These are phyloP conservation scores for Corythaixoides concolor DNA, from an alignment of 2,113 vertebrate species.

Conservation along the genomic window DNA sequence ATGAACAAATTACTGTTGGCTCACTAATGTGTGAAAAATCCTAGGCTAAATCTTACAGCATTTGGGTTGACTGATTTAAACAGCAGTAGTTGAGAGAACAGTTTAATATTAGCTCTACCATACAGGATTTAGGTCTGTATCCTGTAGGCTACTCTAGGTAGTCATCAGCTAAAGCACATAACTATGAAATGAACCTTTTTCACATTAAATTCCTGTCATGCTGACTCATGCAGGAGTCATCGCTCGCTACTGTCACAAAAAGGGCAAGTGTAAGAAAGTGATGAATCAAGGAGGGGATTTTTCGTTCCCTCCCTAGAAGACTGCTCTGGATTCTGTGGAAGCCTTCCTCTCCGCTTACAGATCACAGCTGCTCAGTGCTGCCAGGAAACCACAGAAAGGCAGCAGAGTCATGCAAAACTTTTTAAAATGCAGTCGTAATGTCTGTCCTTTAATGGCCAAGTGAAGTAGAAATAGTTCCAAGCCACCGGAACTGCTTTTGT, in stretches of 20 bases:
- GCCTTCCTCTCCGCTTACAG: background rate
- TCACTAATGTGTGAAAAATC: background rate
- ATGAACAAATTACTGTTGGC: background rate
- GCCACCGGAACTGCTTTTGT: background rate
- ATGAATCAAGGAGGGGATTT: conserved; percentile 9
- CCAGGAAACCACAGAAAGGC: conserved; percentile 54
- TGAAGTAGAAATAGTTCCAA: background rate
- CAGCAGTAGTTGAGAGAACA: background rate
- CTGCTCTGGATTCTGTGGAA: background rate
- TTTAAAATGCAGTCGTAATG: background rate
- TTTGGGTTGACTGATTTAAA: background rate
- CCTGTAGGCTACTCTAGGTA: background rate
- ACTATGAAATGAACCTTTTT: background rate
- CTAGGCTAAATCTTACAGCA: background rate
- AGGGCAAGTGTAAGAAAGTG: background rate
- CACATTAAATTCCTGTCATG: background rate
- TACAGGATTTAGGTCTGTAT: background rate
- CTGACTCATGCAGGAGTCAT: background rate
- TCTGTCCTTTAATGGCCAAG: background rate
- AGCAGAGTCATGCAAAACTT: conserved; percentile 39
- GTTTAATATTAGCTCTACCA: background rate
- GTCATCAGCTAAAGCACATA: background rate
- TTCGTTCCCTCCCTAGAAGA: background rate
- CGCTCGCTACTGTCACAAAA: background rate
- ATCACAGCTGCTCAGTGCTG: background rate